phyloP scores from a whole-genome alignment of 2,113 vertebrate genomes.

The Fulmarus glacialis region DNA sequence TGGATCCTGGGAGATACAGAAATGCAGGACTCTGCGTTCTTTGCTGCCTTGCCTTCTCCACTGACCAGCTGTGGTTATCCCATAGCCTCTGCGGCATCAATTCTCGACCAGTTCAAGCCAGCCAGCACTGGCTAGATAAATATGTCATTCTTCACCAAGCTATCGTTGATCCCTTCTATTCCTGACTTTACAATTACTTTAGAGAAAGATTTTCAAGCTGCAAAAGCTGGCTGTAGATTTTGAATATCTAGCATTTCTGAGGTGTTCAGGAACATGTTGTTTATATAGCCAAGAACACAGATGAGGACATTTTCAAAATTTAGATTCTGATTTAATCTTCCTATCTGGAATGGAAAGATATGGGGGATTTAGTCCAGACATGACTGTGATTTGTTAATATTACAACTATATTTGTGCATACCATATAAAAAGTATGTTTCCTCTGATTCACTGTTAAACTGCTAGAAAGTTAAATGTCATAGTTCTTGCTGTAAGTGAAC shows the following conservation, averaged over 20 bases:
- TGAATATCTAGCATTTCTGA: neutral
- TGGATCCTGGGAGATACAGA: neutral
- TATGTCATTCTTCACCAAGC: neutral
- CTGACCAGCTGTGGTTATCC: neutral
- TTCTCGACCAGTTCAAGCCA: fast-evolving
- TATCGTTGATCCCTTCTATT: neutral
- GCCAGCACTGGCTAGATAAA: neutral
- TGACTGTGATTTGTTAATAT: neutral
- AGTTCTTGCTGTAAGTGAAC: neutral
- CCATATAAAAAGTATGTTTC: neutral
- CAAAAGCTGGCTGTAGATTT: neutral
- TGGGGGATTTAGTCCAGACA: neutral
- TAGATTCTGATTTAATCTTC: slow-evolving; percentile 13
- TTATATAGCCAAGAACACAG: neutral
- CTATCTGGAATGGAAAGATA: slow-evolving; percentile 17
- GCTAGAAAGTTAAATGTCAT: neutral
- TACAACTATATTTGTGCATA: neutral
- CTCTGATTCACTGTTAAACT: neutral
- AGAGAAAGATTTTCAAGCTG: neutral
- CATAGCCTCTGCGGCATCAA: neutral
- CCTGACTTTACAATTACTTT: neutral
- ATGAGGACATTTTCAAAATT: slow-evolving; percentile 18
- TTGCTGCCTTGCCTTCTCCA: neutral
- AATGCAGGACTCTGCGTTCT: neutral
- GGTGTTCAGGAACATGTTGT: neutral